These are phyloP conservation scores for Aphelenchoides avenae DNA, from an alignment of 1,140 invertebrate genomes.

Conservation along the genomic window DNA sequence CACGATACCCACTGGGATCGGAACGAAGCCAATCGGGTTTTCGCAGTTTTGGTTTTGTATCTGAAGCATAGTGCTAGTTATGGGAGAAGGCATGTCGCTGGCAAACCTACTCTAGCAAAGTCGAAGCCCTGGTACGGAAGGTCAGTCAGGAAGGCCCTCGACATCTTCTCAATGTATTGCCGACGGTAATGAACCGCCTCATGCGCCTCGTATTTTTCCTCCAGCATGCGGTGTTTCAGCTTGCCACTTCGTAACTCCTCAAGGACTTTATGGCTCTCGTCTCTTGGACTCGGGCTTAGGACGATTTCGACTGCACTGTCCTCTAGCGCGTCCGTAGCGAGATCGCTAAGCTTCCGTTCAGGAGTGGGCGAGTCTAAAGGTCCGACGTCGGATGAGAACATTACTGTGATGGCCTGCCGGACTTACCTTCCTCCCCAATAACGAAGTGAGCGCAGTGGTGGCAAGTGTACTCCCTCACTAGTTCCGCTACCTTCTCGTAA, in stretches of 20 bases:
- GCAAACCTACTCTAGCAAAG: slow-evolving; percentile 1
- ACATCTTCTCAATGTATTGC: slow-evolving; percentile 19
- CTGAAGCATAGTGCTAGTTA: neutral
- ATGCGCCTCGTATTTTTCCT: slow-evolving; percentile 21
- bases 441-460: too few relatives aligned
- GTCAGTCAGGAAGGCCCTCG: slow-evolving; percentile 6
- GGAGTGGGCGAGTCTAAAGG: too few relatives aligned
- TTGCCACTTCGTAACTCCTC: slow-evolving; percentile 21
- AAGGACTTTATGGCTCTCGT: too few relatives aligned
- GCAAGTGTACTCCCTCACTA: too few relatives aligned
- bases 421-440: too few relatives aligned
- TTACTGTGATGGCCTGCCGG: too few relatives aligned
- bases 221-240: slow-evolving; percentile 44
- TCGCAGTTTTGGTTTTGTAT: slow-evolving; percentile 68
- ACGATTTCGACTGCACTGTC: too few relatives aligned
- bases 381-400: too few relatives aligned
- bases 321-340: too few relatives aligned
- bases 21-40: slow-evolving; percentile 94
- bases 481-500: too few relatives aligned
- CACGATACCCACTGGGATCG: slow-evolving; percentile 87
- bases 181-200: slow-evolving; percentile 27
- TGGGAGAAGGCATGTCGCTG: neutral
- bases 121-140: slow-evolving; percentile 40
- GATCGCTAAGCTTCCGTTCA: too few relatives aligned
- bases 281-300: too few relatives aligned